phyloP scores from a whole-genome alignment of 92 coral and sea anemone species.

The Diadumene lineata region DNA sequence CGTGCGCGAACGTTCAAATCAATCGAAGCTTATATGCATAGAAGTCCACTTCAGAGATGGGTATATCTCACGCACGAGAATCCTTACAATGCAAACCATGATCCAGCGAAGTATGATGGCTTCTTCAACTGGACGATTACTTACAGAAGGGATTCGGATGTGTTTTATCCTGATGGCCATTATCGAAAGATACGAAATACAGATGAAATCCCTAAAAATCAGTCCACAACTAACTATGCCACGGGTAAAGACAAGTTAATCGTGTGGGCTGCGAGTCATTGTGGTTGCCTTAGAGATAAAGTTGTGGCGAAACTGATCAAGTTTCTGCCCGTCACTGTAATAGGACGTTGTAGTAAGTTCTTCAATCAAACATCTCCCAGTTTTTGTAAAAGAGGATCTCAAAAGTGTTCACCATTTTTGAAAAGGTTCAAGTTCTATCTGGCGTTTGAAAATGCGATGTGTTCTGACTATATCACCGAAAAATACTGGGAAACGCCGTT shows the following conservation, averaged over 20 bases:
- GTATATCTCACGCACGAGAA: background rate
- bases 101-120: background rate
- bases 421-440: constrained; percentile 33
- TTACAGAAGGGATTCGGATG: constrained; percentile 48
- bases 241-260: constrained; percentile 44
- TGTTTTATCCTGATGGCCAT: constrained; percentile 1
- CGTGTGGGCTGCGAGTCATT: constrained; percentile 33
- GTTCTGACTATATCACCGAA: constrained; percentile 45
- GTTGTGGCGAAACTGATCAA: constrained; percentile 16
- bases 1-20: background rate
- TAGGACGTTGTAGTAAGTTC: constrained; percentile 37
- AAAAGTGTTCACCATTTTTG: constrained; percentile 8
- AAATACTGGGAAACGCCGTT: constrained; percentile 51
- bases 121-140: constrained; percentile 54
- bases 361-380: constrained; percentile 13
- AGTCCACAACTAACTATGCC: constrained; percentile 18
- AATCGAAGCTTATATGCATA: background rate
- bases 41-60: background rate
- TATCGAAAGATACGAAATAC: background rate
- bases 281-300: constrained; percentile 39
- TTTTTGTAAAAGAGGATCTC: constrained; percentile 19
- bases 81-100: background rate
- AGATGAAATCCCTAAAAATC: background rate
- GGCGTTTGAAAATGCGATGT: constrained; percentile 37
- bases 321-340: constrained; percentile 19